Base-by-base conservation (phyloP, 2,113 vertebrate species). In the Crotalus helleri region DNA sequence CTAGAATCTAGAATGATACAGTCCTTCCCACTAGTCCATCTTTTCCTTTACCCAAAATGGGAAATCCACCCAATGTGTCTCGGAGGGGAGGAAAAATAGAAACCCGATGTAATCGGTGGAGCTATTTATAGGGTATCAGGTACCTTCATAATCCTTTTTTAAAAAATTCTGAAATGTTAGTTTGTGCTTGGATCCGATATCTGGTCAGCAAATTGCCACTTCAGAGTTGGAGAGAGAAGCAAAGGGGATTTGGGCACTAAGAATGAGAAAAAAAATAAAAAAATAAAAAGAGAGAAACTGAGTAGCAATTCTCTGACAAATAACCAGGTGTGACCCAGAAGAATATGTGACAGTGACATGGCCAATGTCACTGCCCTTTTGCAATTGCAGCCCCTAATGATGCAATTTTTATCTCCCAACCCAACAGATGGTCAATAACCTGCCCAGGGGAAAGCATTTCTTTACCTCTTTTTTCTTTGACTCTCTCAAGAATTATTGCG, bases 401-500 rank as follows among this genome's bases (percentile, higher is more conserved):
- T 81, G 90, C 33, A 57, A 55, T 94, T 96, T 81, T 94, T 94
- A 94, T 96, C 93, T 94, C 92, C 58, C 94, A 92, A 93, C 96
- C 94, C 95, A 92, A 92, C 93, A 89, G 90, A 90, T 86, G 87
- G 49, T 95, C 44, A 58, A 88, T 88, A 85, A 53, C 39, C 92
- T 94, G 94, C 93, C 88, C 29, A 91, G 61, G 91, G n/a, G 86
- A 89, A 58, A 64, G n/a, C 58, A 21, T 94, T 95, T 94, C 81
- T 95, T 95, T 64, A n/a, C 85, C 51, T 87, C 91, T 95, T 96
- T 96, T 94, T 94, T 88, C 93, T 96, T 94, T 96, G 86, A 87
- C 94, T 93, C 39, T 92, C 44, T 89, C 26, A 8, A 0, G 92
- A 91, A 85, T 92, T 92, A 93, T 86, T 93, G 90, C 3, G 74